Base-by-base conservation (phyloP, 1,140 invertebrate species). In the Metaphire vulgaris region DNA sequence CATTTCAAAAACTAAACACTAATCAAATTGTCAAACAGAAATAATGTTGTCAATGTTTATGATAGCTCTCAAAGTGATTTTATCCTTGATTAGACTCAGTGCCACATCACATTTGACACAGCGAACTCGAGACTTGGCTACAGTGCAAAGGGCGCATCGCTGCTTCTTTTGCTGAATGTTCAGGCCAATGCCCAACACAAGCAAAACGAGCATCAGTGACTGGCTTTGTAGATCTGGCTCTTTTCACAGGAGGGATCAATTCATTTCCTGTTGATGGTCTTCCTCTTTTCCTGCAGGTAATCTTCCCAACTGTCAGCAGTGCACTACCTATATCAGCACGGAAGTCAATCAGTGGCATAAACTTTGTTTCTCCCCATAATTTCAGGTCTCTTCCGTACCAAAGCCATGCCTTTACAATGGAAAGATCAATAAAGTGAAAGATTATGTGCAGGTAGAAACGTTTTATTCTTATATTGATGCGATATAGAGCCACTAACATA, bases 401-500 rank as follows among this genome's bases (percentile, higher is more conserved):
- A 65, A 85, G 73, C 83, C 83, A 85, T 56, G 64, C 69, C 74
- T 84, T 85, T 1, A 81, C 80, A 66, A 84, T 71, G n/a, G 79
- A 75, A 26, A 85, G 69, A 70, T 81, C 79, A 31, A 82, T 73
- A 34, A 80, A 79, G 70, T 84, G 81, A 34, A 80, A 80, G 33
- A 83, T 80, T 26, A 82, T 69, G 77, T 80, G 78, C 29, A 82
- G 69, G 72, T 83, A 83, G 80, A 81, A 83, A 71, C 83, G 80
- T 72, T 79, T 77, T n/a, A 80, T 83, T 81, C 79, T 79, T 32
- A 82, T 79, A 21, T 69, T 76, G 21, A 80, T 82, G 70, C 81
- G 77, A 76, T 85, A 82, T 33, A 76, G 68, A 41, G 79, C 72
- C 2, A 81, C 79, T 31, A 79, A 74, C 15, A 77, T 79, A 74